A percentile compares a stretch with the other conserved stretches of the same genome.
Evolutionary conservation across 2,113 vertebrate genomes (phyloP).

Genomic region (Protobothrops mucrosquamatus): DNA sequence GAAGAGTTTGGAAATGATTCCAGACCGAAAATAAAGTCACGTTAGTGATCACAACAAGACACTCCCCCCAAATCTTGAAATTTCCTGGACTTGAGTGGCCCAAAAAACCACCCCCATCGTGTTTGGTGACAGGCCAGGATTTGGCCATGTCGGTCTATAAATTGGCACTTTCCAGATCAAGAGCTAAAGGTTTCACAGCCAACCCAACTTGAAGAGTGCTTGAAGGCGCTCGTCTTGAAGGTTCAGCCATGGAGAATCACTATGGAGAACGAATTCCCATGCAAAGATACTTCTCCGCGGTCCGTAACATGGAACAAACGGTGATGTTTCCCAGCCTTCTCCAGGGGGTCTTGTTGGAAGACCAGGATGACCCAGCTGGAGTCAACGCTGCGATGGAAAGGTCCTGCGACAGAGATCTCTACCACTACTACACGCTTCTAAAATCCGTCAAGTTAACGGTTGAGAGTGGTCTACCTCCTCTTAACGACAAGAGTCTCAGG

Average conservation of each 20-base stretch:
- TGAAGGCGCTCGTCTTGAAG: slow-evolving; percentile 35
- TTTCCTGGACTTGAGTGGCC: neutral
- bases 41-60: neutral
- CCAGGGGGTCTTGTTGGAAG: slow-evolving; percentile 64
- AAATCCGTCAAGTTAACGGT: slow-evolving; percentile 72
- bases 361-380: neutral
- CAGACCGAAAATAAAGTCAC: neutral
- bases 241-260: slow-evolving; percentile 52
- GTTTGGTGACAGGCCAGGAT: neutral
- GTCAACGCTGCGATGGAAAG: neutral
- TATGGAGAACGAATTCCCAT: slow-evolving; percentile 38
- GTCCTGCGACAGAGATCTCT: slow-evolving; percentile 62
- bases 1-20: neutral
- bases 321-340: slow-evolving; percentile 85
- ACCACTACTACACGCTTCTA: slow-evolving; percentile 73
- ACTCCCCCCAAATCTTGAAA: neutral
- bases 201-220: slow-evolving; percentile 15
- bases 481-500: slow-evolving; percentile 53
- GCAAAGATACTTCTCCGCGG: slow-evolving; percentile 67
- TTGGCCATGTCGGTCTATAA: neutral
- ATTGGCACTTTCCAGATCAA: neutral
- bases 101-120: neutral
- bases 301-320: slow-evolving; percentile 80
- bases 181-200: neutral
- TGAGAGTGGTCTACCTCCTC: slow-evolving; percentile 68